Evolutionary conservation across 2,113 vertebrate species (phyloP).

Genomic region (Ivindomyrus marchei): DNA sequence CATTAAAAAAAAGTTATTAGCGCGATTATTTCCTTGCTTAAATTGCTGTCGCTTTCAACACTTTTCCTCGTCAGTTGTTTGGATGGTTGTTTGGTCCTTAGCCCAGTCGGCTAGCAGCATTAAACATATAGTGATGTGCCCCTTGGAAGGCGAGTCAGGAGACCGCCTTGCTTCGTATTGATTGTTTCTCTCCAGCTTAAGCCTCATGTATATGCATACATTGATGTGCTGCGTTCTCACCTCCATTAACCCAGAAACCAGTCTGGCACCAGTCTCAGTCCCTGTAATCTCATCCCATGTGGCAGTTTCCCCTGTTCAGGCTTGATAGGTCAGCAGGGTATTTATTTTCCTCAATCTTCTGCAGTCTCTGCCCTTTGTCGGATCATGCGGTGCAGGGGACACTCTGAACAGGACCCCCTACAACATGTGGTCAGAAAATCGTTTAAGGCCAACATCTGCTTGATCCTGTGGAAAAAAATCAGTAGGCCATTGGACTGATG

Average conservation of each 20-base stretch:
- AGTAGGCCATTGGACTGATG: background rate
- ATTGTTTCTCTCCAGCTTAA: background rate
- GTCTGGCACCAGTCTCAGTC: background rate
- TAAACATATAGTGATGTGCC: background rate
- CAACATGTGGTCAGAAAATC: background rate
- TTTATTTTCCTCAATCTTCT: background rate
- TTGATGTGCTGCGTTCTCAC: background rate
- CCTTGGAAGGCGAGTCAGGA: background rate
- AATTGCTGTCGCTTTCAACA: background rate
- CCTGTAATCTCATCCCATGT: background rate
- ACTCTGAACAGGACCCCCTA: background rate
- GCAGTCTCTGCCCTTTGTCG: background rate
- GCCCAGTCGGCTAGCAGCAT: background rate
- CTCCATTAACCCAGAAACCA: background rate
- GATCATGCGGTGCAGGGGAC: background rate
- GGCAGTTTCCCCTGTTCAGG: background rate
- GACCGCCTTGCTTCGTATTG: background rate
- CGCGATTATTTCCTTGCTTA: background rate
- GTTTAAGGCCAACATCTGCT: background rate
- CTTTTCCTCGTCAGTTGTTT: background rate
- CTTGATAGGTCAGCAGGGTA: background rate
- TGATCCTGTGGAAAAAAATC: background rate
- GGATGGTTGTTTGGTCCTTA: background rate
- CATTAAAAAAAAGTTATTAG: background rate
- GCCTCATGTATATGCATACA: background rate